These are phyloP conservation scores for Homarus gammarus DNA, from an alignment of 2,888 invertebrate species.

Conservation along the genomic window DNA sequence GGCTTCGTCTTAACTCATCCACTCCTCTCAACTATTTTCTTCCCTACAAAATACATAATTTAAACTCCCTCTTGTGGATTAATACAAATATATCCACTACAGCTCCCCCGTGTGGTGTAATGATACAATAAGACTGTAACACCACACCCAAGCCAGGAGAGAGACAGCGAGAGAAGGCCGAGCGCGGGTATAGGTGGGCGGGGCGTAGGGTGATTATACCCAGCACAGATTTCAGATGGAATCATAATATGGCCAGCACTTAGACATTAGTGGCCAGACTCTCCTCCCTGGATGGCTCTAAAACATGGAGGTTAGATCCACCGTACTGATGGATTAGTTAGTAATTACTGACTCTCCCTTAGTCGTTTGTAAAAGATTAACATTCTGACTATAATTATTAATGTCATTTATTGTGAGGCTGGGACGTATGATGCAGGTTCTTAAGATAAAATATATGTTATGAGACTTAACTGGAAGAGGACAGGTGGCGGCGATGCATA, in stretches of 20 bases:
- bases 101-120: no score
- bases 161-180: constrained; percentile 1
- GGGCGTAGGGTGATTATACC: constrained; percentile 13
- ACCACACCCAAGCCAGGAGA: neutral
- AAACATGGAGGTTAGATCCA: neutral
- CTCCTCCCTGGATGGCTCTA: neutral
- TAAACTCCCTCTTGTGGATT: no score
- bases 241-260: constrained; percentile 16
- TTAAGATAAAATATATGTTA: no score
- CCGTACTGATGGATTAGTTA: neutral
- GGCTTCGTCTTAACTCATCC: neutral
- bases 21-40: no score
- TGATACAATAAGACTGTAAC: no score
- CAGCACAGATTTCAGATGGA: constrained; percentile 29
- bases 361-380: neutral
- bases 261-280: constrained; percentile 6
- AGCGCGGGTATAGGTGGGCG: neutral
- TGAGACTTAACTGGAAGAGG: no score
- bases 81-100: no score
- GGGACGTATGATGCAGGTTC: no score
- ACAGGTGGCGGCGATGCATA: no score
- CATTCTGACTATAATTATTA: neutral
- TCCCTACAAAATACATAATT: no score
- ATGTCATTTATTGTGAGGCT: neutral
- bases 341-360: neutral